These are phyloP conservation scores for Ferrisia virgata DNA, from an alignment of 2,888 invertebrate species.

Conservation along the genomic window DNA sequence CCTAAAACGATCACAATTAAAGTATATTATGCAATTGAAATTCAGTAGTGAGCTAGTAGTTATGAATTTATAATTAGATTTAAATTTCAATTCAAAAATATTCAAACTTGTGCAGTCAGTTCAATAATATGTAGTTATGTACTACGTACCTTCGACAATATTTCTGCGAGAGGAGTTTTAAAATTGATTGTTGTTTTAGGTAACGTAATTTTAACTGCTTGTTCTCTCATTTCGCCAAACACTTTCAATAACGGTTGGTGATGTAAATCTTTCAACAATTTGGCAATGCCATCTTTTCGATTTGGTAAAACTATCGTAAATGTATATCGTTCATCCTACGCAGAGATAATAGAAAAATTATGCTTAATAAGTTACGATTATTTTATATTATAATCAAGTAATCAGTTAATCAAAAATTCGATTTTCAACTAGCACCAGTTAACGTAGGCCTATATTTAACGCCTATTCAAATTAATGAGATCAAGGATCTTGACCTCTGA, in stretches of 20 bases:
- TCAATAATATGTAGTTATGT: not conserved
- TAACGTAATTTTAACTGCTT: conserved; percentile 59
- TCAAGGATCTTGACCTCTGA: too few relatives aligned
- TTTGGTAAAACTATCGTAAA: conserved; percentile 64
- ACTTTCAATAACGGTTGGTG: conserved; percentile 59
- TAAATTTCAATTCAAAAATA: too few relatives aligned
- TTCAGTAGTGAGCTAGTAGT: not conserved
- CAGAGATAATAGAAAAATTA: too few relatives aligned
- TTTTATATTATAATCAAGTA: too few relatives aligned
- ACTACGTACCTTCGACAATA: conserved; percentile 48
- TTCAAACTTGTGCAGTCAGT: not conserved
- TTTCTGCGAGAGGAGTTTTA: conserved; percentile 57
- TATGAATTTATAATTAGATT: too few relatives aligned
- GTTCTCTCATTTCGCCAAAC: conserved; percentile 54
- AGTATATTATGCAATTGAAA: not conserved
- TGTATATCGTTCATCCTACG: conserved; percentile 61
- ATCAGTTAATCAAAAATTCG: too few relatives aligned
- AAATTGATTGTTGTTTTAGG: conserved; percentile 64
- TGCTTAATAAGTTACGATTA: conserved; percentile 46
- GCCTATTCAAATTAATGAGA: not conserved
- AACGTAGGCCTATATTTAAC: not conserved
- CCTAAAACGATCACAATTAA: not conserved
- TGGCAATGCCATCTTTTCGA: conserved; percentile 54
- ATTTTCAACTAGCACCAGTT: too few relatives aligned
- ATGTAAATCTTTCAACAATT: conserved; percentile 60